Evolutionary conservation across 1,140 invertebrate genomes (phyloP).

Genomic region (Palaemon carinicauda): DNA sequence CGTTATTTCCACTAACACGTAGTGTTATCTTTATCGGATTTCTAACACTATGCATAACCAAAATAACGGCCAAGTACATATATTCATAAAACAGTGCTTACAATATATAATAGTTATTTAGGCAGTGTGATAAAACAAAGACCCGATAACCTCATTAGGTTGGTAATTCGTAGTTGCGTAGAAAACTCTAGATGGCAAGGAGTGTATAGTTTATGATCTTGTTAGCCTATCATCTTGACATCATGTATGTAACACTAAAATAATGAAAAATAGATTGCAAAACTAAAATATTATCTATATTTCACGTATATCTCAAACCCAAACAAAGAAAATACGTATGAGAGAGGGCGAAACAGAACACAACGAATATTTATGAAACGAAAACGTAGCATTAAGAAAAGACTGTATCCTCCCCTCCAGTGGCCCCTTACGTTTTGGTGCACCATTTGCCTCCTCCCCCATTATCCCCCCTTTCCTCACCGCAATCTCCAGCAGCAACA

Average conservation of each 20-base stretch:
- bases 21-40: background rate
- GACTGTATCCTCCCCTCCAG: background rate
- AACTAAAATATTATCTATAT: background rate
- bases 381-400: background rate
- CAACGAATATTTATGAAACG: background rate
- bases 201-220: background rate
- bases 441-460: background rate
- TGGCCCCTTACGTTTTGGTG: background rate
- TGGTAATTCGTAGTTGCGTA: constrained; percentile 50
- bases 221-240: background rate
- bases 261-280: too few relatives aligned
- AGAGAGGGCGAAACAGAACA: background rate
- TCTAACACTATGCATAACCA: background rate
- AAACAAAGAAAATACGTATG: background rate
- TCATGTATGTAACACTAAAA: background rate
- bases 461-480: background rate
- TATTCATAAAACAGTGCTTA: background rate
- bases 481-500: background rate
- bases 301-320: background rate
- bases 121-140: too few relatives aligned
- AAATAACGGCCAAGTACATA: background rate
- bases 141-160: background rate
- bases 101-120: background rate
- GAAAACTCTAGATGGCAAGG: constrained; percentile 14
- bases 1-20: background rate